These are phyloP conservation scores for Oreochromis spilurus DNA, from an alignment of 2,113 vertebrate species.

Conservation along the genomic window DNA sequence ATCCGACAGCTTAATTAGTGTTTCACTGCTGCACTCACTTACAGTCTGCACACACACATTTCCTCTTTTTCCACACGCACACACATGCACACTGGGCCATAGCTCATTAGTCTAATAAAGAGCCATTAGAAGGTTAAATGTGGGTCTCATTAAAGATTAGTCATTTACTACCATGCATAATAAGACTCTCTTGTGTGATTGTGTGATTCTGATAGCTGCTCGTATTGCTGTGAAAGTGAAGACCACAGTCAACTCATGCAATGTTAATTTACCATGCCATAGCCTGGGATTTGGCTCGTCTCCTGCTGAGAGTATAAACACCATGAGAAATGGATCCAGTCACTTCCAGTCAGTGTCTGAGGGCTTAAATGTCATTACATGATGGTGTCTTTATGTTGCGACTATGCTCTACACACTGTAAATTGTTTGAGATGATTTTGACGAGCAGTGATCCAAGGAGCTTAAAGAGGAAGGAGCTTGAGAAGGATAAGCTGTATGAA, in stretches of 20 bases:
- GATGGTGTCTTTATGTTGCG: constrained; percentile 38
- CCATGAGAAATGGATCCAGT: constrained; percentile 37
- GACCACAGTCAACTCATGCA: constrained; percentile 28
- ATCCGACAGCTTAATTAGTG: constrained; percentile 70
- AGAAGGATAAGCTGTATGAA: constrained; percentile 53
- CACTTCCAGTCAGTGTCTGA: constrained; percentile 37
- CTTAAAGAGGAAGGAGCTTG: constrained; percentile 47
- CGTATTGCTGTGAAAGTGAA: constrained; percentile 41
- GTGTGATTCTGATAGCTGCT: constrained; percentile 57
- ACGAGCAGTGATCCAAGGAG: constrained; percentile 40
- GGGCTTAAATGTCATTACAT: constrained; percentile 58
- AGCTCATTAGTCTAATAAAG: constrained; percentile 68
- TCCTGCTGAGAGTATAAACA: constrained; percentile 54
- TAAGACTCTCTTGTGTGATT: constrained; percentile 59
- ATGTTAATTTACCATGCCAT: constrained; percentile 38
- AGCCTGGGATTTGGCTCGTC: constrained; percentile 34
- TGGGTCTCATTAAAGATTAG: constrained; percentile 70
- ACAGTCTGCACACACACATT: constrained; percentile 15
- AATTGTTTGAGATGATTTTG: constrained; percentile 58
- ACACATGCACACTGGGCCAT: constrained; percentile 40
- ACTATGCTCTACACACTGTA: constrained; percentile 27
- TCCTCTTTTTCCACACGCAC: neutral
- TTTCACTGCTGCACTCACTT: constrained; percentile 50
- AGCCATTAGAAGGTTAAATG: constrained; percentile 70
- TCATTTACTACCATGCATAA: constrained; percentile 65